Base-by-base conservation (phyloP, 2,797 vertebrate genomes). In the Botia almorhae region DNA sequence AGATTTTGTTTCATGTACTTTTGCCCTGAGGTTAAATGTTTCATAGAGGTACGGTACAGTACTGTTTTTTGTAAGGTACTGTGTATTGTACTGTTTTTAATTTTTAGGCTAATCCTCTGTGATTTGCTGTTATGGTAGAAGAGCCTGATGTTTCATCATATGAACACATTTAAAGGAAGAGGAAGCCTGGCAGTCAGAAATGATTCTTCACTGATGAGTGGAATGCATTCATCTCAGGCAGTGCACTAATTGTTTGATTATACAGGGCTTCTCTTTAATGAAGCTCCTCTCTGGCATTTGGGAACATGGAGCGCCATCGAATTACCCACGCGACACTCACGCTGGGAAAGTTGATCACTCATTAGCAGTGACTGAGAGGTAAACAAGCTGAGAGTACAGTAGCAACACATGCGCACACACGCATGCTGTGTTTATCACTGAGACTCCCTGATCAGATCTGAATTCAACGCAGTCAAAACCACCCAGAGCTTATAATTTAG, bases 291-390 rank as follows among this genome's bases (percentile, higher is more conserved):
- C 96, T 95, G 96, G 95, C 95, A 94, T 96, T 96, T 94, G 93
- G 94, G 95, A 96, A 95, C 96, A 96, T 96, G 95, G 96, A 93
- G 95, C 94, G 96, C 95, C 95, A 96, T 95, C 92, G 96, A 98
- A 98, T 98, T 98, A 98, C 96, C 96, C 96, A 94, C 96, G 95
- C 93, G 95, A 96, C 94, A 94, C 95, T 98, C 97, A 98, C 90
- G 96, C 97, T 99, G 97, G 96, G 97, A 98, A 96, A 98, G 96
- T 96, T 98, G 97, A 98, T 98, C 98, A 98, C 97, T 98, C 96
- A 98, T 99, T 98, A 98, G 95, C 90, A 96, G 95, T 97, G 96
- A 96, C 95, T 97, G 94, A 99, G 96, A 95, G 96, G 95, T 95
- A 95, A 96, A 97, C 95, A 96, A 91, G 90, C 89, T 95, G 90